Percentiles rank a stretch among this genome's conserved stretches.
Conservation (phyloP, 1,140 invertebrate species). For the Hestina assimilis region DNA sequence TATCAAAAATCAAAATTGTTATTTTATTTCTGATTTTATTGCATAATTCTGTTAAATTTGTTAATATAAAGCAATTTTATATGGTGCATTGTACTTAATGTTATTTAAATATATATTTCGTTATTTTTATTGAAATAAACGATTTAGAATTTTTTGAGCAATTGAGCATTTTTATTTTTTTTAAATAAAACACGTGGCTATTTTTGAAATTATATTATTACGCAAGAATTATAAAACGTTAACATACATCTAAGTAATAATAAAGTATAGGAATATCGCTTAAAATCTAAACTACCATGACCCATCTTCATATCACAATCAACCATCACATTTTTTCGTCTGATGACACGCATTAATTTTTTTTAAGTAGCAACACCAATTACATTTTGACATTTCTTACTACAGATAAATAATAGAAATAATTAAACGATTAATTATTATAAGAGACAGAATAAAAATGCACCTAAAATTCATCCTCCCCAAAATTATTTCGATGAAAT, state of each 20-base stretch:
- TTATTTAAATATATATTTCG: background rate
- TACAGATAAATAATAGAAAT: background rate
- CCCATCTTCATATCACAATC: slow-evolving; percentile 58
- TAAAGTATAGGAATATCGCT: slow-evolving; percentile 73
- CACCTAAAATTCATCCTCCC: too few relatives aligned
- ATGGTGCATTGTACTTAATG: slow-evolving; percentile 7
- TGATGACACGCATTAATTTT: slow-evolving; percentile 17
- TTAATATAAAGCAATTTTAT: background rate
- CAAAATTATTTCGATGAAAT: too few relatives aligned
- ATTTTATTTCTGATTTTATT: too few relatives aligned
- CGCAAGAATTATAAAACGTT: slow-evolving; percentile 59
- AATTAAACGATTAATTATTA: background rate
- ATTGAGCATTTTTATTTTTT: background rate
- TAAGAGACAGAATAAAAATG: background rate
- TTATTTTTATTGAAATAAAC: slow-evolving; percentile 17
- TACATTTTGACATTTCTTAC: background rate
- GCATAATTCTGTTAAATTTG: background rate
- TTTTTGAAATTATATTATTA: slow-evolving; percentile 40
- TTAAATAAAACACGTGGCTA: slow-evolving; percentile 7
- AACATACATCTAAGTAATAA: slow-evolving; percentile 47
- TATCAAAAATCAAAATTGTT: too few relatives aligned
- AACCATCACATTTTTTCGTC: slow-evolving; percentile 52
- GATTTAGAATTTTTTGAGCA: background rate
- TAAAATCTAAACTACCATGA: slow-evolving; percentile 30
- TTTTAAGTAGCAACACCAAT: slow-evolving; percentile 20